A percentile compares a stretch with the other conserved stretches of the same genome.
These are phyloP conservation scores for Tyria jacobaeae DNA, from an alignment of 2,888 invertebrate species.

Conservation along the genomic window DNA sequence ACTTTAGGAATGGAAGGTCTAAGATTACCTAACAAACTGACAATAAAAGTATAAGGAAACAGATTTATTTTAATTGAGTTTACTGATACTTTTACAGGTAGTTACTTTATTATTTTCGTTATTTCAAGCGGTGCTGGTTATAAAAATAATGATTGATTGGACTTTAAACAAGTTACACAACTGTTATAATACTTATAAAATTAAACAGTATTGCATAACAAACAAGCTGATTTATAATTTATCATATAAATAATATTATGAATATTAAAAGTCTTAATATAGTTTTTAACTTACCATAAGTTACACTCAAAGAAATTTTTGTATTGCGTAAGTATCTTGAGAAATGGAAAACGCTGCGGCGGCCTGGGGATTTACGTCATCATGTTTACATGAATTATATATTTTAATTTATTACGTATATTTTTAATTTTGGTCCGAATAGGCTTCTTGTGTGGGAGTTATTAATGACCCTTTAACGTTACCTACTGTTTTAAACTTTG, in stretches of 20 bases:
- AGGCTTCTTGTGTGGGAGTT: background rate
- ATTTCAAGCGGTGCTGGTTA: background rate
- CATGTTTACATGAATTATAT: background rate
- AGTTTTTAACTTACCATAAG: background rate
- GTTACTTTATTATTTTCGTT: background rate
- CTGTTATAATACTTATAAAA: too few relatives aligned
- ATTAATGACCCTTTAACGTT: background rate
- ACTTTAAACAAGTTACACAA: too few relatives aligned
- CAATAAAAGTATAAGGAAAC: too few relatives aligned
- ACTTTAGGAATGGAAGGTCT: too few relatives aligned
- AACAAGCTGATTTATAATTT: background rate
- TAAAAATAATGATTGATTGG: background rate
- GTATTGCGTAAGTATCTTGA: background rate
- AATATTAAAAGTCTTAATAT: background rate
- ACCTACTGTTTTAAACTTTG: background rate
- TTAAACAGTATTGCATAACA: background rate
- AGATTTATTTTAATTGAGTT: too few relatives aligned
- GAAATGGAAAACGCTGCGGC: background rate
- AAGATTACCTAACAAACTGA: background rate
- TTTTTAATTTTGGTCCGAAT: background rate
- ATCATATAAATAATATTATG: background rate
- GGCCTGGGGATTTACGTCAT: background rate
- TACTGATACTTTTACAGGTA: background rate
- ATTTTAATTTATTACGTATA: slow-evolving; percentile 7
- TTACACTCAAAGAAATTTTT: slow-evolving; percentile 1